Evolutionary conservation across 2,888 invertebrate genomes (phyloP), one percentile per base, ranked within the genome.

Genomic region (Portevinia maculata): DNA sequence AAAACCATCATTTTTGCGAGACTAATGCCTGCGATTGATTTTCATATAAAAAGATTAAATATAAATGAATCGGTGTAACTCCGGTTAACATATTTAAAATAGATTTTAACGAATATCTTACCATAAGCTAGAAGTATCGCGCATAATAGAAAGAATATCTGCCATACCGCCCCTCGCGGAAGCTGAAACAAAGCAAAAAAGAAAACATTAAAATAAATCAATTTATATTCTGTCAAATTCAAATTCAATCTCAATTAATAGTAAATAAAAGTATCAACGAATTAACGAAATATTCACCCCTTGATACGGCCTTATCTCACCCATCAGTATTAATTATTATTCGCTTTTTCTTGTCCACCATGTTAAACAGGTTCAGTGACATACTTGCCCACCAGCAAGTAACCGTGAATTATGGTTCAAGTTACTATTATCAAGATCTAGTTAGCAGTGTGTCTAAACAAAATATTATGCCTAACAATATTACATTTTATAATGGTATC

Each of bases 131-230:
- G 88, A 64, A 88, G 85, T 79, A 88, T 86, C 81, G 86, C 88
- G 86, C 88, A 88, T 73, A 89, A 78, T 52, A 90, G 86, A 81
- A 90, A 88, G 86, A 90, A 87, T 85, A 87, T 85, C 86, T 88
- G 89, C 88, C 88, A 89, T 85, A 87, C 87, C 87, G 88, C 90
- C 88, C 89, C 90, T 86, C 88, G 87, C 86, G 89, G 88, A 87
- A 90, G 88, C 90, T 90, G 85, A 30, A 88, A 88, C 37, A 30
- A 86, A 79, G 79, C 46, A 55, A 41, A 37, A 73, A 70, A 73
- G 67, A 85, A 76, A 70, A 44, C 4, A 44, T 57, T 55, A 44
- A 39, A 11, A 15, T 30, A 9, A 57, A 39, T 28, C 15, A 57
- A 39, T 15, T 15, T 24, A 4, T 1, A 7, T 17, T 2, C 2